Percentiles rank a stretch among this genome's conserved stretches.
phyloP scores from a whole-genome alignment of 2,797 vertebrate species.

The Microchirus variegatus region DNA sequence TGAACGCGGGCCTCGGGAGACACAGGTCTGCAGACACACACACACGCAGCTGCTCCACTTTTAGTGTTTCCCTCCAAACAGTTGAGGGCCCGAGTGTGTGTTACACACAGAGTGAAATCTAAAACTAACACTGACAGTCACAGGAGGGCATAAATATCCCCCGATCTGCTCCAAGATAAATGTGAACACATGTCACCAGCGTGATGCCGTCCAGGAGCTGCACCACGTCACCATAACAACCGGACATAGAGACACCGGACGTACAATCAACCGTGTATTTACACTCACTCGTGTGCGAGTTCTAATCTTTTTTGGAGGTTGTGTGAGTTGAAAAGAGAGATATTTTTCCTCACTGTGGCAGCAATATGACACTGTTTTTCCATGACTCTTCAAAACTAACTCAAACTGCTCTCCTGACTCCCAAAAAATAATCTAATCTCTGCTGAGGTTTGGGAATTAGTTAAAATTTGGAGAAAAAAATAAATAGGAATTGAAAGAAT shows the following conservation, averaged over 20 bases:
- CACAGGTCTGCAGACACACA: slow-evolving; percentile 1
- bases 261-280: background rate
- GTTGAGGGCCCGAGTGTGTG: slow-evolving; percentile 58
- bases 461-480: no score
- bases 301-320: background rate
- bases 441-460: no score
- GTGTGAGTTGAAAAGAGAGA: background rate
- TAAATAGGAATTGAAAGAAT: no score
- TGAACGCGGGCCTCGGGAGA: background rate
- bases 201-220: slow-evolving; percentile 44
- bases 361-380: slow-evolving; percentile 9
- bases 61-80: slow-evolving; percentile 54
- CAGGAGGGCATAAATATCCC: slow-evolving; percentile 75
- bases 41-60: slow-evolving; percentile 65
- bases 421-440: no score
- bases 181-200: slow-evolving; percentile 70
- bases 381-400: slow-evolving; percentile 13
- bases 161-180: slow-evolving; percentile 74
- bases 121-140: slow-evolving; percentile 77
- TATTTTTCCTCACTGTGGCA: slow-evolving; percentile 8
- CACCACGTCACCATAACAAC: slow-evolving; percentile 24
- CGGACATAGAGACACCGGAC: slow-evolving; percentile 2
- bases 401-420: no score
- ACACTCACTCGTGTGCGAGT: background rate
- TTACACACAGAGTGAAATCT: slow-evolving; percentile 75